Base-by-base conservation (phyloP, 2,113 vertebrate genomes). In the Corythornis cristatus region DNA sequence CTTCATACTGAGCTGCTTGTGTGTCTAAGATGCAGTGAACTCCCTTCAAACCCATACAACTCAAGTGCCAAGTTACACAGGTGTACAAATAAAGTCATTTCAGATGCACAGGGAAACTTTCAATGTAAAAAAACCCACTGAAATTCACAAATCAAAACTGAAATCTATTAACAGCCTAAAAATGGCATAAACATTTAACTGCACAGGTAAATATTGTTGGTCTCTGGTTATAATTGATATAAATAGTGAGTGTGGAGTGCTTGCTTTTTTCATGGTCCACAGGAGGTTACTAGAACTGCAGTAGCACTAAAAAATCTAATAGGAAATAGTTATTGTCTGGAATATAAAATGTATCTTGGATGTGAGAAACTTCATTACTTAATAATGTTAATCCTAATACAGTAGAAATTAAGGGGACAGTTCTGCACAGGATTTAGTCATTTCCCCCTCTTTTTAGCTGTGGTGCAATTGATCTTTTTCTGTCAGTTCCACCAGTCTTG, bases 241-340 rank as follows among this genome's bases (percentile, higher is more conserved):
- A 86, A 81, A 57, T 4, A 68, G 8, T 26, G 35, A 29, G 19
- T 11, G 15, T 26, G 22, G 26, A 61, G 5, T 71, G 31, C 21
- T 28, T 0, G 37, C 9, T 4, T 1, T 43, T 81, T 65, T 67
- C 3, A 0, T 26, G 29, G 62, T 61, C 35, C 8, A 19, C 40
- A 65, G 46, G 46, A 70, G 16, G 29, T 79, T 50, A 42, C 20
- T 78, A 29, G 19, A 68, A 21, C 17, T 56, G 53, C 3, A 9
- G 10, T 33, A 35, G 12, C 16, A 19, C 22, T 73, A 31, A 60
- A 53, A 71, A 83, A 67, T 12, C 23, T 21, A 42, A 11, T 50
- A 46, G 35, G 29, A 93, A 74, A 58, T 83, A 26, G 15, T 28
- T 88, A 29, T 57, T 67, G 20, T 35, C 19, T 21, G 15, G 35